A percentile compares a stretch with the other conserved stretches of the same genome.
Conservation (phyloP, 2,888 invertebrate genomes). For the Cheilosia urbana region DNA sequence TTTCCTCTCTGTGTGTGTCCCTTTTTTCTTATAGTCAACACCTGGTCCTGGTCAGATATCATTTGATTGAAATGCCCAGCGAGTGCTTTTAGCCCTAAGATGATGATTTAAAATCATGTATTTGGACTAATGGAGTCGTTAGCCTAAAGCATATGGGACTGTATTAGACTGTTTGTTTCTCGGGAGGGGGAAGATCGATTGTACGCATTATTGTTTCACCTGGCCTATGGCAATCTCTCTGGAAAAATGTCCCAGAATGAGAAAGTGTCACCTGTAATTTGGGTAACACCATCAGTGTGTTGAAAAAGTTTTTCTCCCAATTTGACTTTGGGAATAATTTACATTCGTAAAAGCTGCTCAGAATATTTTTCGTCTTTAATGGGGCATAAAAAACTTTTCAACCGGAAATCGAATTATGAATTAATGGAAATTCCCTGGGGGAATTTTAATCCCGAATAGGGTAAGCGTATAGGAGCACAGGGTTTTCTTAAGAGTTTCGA, state of each 20-base stretch:
- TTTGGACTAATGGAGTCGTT: conserved; percentile 40
- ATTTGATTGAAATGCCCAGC: conserved; percentile 38
- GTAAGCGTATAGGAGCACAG: too few relatives aligned
- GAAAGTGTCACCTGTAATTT: conserved; percentile 35
- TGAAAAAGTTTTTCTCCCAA: conserved; percentile 6
- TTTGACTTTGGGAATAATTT: neutral
- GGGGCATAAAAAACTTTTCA: conserved; percentile 3
- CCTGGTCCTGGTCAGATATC: conserved; percentile 43
- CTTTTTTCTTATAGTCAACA: conserved; percentile 37
- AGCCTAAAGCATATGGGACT: conserved; percentile 25
- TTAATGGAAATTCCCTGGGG: too few relatives aligned
- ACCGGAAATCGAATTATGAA: neutral
- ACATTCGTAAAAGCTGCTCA: neutral
- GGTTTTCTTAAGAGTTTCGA: too few relatives aligned
- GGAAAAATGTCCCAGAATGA: neutral
- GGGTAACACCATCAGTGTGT: neutral
- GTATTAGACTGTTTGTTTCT: neutral
- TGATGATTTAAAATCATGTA: conserved; percentile 24
- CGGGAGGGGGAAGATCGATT: conserved; percentile 19
- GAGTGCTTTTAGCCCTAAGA: conserved; percentile 42
- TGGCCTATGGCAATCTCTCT: conserved; percentile 11
- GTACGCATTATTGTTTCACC: conserved; percentile 25
- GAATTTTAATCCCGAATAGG: too few relatives aligned
- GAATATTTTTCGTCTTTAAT: neutral
- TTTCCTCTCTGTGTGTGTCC: neutral